Base-by-base conservation (phyloP, 1,140 invertebrate species). In the Temnothorax longispinosus region DNA sequence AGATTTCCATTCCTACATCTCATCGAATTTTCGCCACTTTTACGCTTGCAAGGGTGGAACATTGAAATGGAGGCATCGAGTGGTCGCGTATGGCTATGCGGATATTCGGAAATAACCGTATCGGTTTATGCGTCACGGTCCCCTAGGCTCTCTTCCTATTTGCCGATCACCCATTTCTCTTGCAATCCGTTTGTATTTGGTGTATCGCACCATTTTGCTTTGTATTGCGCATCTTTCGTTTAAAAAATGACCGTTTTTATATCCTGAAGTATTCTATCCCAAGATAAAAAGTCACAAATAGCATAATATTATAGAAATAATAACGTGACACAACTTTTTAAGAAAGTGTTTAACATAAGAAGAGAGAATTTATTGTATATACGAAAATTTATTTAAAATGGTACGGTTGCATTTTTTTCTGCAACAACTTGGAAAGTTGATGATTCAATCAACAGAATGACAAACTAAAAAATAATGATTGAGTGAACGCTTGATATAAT, bases 41-140 rank as follows among this genome's bases (percentile, higher is more conserved):
- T 93, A 94, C 91, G 93, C 94, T 93, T 87, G 87, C 85, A 91
- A 85, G 91, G 92, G 91, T 92, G 92, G 92, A 93, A 94, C 92
- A 95, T 94, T 93, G 94, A 94, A 94, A 94, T 93, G 93, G 94
- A 93, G 94, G 89, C 90, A 92, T 93, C 90, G 89, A 92, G 87
- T 90, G 91, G 92, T 92, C 91, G 91, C 91, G 89, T 89, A 90
- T 88, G 90, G 89, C 91, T 89, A n/a, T n/a, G 69, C 91, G 88
- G 93, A 94, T 94, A 94, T 94, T 94, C 88, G 87, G 90, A 90
- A 92, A 94, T 94, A 94, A 93, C 93, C 91, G 92, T 93, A 92
- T 92, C 89, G 90, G 90, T 90, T 93, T 93, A 94, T 92, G 87
- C 89, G 88, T 88, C 90, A 92, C 80, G 81, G 86, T 88, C 84